phyloP scores from a whole-genome alignment of 2,113 vertebrate genomes.

The Tachysurus vachellii region DNA sequence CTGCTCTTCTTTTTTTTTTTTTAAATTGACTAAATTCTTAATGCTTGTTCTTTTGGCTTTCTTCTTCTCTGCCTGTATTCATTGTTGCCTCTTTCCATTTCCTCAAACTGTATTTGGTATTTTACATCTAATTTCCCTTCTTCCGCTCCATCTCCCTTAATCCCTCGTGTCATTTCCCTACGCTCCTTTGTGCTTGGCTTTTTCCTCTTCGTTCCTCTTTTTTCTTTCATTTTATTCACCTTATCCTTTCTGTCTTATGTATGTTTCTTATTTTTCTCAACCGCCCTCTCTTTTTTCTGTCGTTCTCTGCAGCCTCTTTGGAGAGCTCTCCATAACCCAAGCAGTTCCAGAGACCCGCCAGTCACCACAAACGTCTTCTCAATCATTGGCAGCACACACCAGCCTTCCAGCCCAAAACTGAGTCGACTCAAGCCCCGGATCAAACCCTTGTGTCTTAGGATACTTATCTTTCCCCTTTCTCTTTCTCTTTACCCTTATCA shows the following conservation, averaged over 20 bases:
- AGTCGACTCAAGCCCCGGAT: slow-evolving; percentile 16
- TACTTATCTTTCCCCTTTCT: neutral
- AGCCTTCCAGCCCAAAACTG: slow-evolving; percentile 32
- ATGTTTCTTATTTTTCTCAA: neutral
- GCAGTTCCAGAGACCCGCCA: slow-evolving; percentile 35
- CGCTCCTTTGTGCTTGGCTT: slow-evolving; percentile 21
- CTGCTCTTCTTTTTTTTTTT: slow-evolving; percentile 21
- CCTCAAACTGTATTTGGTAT: slow-evolving; percentile 37
- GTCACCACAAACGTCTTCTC: slow-evolving; percentile 23
- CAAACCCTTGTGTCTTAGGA: neutral
- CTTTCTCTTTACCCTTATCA: neutral
- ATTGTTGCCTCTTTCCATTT: slow-evolving; percentile 41
- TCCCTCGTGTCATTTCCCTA: slow-evolving; percentile 39
- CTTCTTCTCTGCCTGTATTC: slow-evolving; percentile 10
- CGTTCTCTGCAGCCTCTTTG: slow-evolving; percentile 70
- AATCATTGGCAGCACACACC: slow-evolving; percentile 31
- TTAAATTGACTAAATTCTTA: neutral
- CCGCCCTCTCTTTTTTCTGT: slow-evolving; percentile 29
- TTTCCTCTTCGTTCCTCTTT: neutral
- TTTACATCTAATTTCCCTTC: slow-evolving; percentile 43
- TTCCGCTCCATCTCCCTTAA: slow-evolving; percentile 26
- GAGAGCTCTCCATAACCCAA: slow-evolving; percentile 74
- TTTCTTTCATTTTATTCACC: neutral
- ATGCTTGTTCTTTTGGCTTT: slow-evolving; percentile 1
- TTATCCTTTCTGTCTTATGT: neutral